Percentiles rank a stretch among this genome's conserved stretches.
phyloP scores from a whole-genome alignment of 2,888 invertebrate species.

The Eristalis intricaria region DNA sequence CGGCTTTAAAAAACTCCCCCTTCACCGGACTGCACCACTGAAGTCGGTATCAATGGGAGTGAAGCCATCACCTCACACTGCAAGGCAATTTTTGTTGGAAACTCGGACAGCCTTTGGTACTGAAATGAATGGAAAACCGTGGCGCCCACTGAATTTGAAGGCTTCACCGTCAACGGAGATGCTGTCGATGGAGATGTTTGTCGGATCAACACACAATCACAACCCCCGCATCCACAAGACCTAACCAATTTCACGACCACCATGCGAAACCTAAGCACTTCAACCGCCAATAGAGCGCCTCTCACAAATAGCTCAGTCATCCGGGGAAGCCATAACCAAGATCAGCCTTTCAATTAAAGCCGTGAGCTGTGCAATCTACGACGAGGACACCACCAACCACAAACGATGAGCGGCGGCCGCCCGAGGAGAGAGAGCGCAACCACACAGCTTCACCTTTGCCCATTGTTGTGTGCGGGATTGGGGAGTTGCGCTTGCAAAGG shows the following conservation, averaged over 20 bases:
- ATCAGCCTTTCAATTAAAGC: constrained; percentile 65
- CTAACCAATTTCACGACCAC: neutral
- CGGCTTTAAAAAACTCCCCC: no score
- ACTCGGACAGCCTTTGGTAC: no score
- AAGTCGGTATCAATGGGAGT: no score
- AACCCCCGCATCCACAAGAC: neutral
- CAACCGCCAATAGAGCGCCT: constrained; percentile 44
- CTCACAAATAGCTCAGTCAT: constrained; percentile 7
- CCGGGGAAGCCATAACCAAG: constrained; percentile 55
- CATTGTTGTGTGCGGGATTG: constrained; percentile 15
- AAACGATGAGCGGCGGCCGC: constrained; percentile 4
- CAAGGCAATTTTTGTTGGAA: no score
- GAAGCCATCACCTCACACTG: no score
- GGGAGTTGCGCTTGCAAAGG: neutral
- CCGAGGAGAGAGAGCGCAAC: neutral
- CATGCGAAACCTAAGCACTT: constrained; percentile 37
- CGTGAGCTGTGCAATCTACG: constrained; percentile 7
- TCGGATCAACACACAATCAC: no score
- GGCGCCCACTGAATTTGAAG: no score
- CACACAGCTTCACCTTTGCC: constrained; percentile 51
- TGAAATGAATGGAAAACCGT: no score
- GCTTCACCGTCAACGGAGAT: no score
- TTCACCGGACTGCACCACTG: no score
- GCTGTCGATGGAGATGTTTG: no score
- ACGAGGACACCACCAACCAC: constrained; percentile 28